A percentile compares a stretch with the other conserved stretches of the same genome.
Evolutionary conservation across 2,797 vertebrate genomes (phyloP).

Genomic region (Chanos chanos): DNA sequence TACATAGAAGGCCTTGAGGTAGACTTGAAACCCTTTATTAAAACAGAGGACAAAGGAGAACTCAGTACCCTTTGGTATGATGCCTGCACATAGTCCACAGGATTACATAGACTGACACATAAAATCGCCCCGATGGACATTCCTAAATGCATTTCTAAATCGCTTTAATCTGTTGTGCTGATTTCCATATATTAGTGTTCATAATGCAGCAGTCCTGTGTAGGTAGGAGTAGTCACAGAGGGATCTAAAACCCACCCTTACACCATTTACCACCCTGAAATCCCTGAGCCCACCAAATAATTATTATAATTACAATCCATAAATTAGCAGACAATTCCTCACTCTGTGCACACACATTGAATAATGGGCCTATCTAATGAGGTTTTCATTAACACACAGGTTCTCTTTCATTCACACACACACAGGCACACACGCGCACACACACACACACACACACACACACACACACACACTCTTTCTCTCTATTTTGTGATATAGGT

Average conservation of each 20-base stretch:
- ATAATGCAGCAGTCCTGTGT: constrained; percentile 15
- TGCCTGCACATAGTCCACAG: no score
- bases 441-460: constrained; percentile 8
- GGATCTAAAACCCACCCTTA: constrained; percentile 19
- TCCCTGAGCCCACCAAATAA: constrained; percentile 32
- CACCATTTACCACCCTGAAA: constrained; percentile 28
- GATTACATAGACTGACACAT: no score
- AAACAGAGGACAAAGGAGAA: no score
- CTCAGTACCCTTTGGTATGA: no score
- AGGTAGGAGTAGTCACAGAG: constrained; percentile 16
- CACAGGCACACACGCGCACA: constrained; percentile 13
- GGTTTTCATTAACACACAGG: constrained; percentile 4
- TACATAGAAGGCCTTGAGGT: no score
- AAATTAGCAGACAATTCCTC: constrained; percentile 38
- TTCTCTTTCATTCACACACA: not conserved
- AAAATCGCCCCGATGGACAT: no score
- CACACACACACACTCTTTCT: not conserved
- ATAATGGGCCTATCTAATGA: constrained; percentile 32
- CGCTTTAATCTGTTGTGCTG: no score
- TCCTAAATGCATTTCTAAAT: no score
- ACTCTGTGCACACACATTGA: constrained; percentile 1
- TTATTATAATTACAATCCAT: constrained; percentile 42
- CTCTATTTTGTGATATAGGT: not conserved
- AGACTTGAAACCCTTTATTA: no score
- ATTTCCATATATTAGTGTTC: constrained; percentile 30